Conservation (phyloP, 2,113 vertebrate genomes). For the Castor canadensis region DNA sequence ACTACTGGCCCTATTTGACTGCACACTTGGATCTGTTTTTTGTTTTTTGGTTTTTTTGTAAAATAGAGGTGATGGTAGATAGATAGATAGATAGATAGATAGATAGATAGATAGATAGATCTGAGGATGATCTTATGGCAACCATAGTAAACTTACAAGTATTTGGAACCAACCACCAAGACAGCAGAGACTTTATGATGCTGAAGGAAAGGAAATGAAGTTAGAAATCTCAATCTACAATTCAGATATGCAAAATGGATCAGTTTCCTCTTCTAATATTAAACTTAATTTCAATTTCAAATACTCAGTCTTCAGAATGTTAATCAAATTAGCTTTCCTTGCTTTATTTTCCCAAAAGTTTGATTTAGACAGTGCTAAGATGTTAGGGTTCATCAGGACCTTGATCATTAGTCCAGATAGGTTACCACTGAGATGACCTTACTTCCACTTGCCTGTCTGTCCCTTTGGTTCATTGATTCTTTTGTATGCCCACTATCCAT, state of each 20-base stretch:
- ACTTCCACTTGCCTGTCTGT: background rate
- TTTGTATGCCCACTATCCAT: background rate
- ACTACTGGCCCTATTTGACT: background rate
- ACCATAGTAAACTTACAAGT: background rate
- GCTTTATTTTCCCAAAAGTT: background rate
- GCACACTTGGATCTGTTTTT: background rate
- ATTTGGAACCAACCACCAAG: background rate
- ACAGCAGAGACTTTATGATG: background rate
- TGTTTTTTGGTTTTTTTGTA: background rate
- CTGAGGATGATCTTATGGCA: background rate
- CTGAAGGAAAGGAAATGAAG: background rate
- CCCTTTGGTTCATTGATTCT: background rate
- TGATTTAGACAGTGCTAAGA: background rate
- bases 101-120: too few relatives aligned
- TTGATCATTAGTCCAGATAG: background rate
- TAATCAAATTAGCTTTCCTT: background rate
- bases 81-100: too few relatives aligned
- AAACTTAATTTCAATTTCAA: constrained; percentile 19
- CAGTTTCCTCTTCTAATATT: background rate
- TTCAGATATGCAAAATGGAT: background rate
- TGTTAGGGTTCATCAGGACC: background rate
- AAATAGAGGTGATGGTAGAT: background rate
- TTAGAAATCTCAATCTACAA: background rate
- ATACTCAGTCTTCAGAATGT: background rate
- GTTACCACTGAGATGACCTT: background rate